Evolutionary conservation across 1,140 invertebrate species (phyloP).

Genomic region (Leptinotarsa undecemlineata): DNA sequence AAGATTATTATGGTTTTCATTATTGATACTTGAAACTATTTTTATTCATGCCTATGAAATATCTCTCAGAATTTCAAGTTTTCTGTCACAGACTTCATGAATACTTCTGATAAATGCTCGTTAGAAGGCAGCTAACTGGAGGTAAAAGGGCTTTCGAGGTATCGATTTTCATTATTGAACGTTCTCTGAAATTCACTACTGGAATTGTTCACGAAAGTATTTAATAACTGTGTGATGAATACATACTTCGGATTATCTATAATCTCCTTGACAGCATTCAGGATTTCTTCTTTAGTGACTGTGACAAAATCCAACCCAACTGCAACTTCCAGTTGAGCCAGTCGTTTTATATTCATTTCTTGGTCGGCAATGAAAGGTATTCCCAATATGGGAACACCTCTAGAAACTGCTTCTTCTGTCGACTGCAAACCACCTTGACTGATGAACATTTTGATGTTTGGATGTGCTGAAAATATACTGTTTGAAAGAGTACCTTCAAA

Average conservation of each 20-base stretch:
- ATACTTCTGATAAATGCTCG: too few relatives aligned
- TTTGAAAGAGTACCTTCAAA: not conserved
- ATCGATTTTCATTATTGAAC: too few relatives aligned
- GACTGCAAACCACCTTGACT: slow-evolving; percentile 61
- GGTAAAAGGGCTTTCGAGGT: too few relatives aligned
- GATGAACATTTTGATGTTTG: slow-evolving; percentile 55
- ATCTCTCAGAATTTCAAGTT: too few relatives aligned
- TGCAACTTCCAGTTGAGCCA: slow-evolving; percentile 43
- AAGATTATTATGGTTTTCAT: too few relatives aligned
- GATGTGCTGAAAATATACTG: slow-evolving; percentile 51
- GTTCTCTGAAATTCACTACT: too few relatives aligned
- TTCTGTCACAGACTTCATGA: too few relatives aligned
- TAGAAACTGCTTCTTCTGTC: slow-evolving; percentile 57
- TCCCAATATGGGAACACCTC: slow-evolving; percentile 59
- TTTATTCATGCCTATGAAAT: too few relatives aligned
- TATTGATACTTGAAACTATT: too few relatives aligned
- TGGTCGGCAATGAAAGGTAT: slow-evolving; percentile 56
- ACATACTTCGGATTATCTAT: slow-evolving; percentile 36
- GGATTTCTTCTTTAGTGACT: slow-evolving; percentile 37
- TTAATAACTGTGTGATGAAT: too few relatives aligned
- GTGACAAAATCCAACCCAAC: slow-evolving; percentile 38
- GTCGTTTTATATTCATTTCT: slow-evolving; percentile 45
- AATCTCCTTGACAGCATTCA: slow-evolving; percentile 33
- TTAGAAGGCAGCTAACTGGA: too few relatives aligned
- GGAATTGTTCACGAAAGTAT: too few relatives aligned